These are phyloP conservation scores for Lytechinus variegatus DNA, from an alignment of 35 echinoderm and acorn worm genomes.

Conservation along the genomic window DNA sequence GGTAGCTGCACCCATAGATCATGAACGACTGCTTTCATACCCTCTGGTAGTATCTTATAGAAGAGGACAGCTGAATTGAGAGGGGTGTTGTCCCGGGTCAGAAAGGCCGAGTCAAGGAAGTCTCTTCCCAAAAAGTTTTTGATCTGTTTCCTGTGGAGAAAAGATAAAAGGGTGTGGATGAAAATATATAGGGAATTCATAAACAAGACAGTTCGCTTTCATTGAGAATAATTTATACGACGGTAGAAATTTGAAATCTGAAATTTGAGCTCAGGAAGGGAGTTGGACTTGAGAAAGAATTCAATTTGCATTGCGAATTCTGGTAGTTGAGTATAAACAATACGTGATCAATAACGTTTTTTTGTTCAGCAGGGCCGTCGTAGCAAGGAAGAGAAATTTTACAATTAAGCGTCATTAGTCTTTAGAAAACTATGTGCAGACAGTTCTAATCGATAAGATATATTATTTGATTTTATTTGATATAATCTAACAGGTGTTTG, in stretches of 20 bases:
- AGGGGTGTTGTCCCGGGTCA: background rate
- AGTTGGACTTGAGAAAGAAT: no score
- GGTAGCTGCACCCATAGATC: background rate
- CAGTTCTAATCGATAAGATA: no score
- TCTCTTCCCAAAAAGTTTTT: background rate
- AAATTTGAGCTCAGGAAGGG: no score
- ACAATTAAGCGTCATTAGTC: no score
- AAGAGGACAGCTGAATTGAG: background rate
- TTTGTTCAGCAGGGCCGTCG: no score
- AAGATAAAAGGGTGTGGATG: background rate
- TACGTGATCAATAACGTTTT: no score
- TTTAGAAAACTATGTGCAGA: no score
- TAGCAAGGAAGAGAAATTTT: no score
- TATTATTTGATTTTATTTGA: no score
- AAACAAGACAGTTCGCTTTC: background rate
- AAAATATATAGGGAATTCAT: background rate
- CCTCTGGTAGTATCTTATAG: background rate
- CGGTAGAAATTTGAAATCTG: background rate
- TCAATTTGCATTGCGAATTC: no score
- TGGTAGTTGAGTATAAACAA: no score
- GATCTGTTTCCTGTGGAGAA: background rate
- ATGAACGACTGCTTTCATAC: background rate
- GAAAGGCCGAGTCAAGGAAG: background rate
- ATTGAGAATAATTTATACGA: background rate
- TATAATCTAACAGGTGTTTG: no score